Evolutionary conservation across 2,113 vertebrate species (phyloP), one percentile per base, ranked within the genome.

Genomic region (Crotalus viridis): DNA sequence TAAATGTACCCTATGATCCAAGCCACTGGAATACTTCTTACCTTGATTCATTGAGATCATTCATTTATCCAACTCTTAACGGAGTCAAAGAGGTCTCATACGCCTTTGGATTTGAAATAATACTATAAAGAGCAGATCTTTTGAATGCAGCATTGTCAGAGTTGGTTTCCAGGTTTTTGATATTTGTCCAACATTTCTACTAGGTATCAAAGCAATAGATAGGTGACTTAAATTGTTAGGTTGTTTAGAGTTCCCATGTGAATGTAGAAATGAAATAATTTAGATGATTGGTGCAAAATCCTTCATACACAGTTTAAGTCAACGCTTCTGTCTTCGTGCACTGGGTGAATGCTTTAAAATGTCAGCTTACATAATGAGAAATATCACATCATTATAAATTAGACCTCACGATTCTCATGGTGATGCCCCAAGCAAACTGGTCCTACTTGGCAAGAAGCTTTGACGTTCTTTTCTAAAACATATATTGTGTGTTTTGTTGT

Each of bases 191-290:
- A 24, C 6, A 39, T 93, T 55, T 90, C 39, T 81, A 81, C 33
- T 81, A 55, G 94, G 85, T 94, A 89, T 93, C 0, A 12, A 89
- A 95, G 85, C 94, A 95, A 85, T 93, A 95, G 94, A 91, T 94
- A 93, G 22, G 3, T 28, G 64, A 3, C 19, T 21, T 92, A 85
- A 21, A 87, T 94, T 91, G 95, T 89, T 87, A 5, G 95, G 91
- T 92, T 93, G 85, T 85, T 3, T 3, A 0, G 10, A 93, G 88
- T 87, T 88, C 91, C 81, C 0, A 0, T 0, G 0, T 91, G 91
- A 91, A 93, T 93, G 93, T 89, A 69, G 33, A 57, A 96, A 89
- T 90, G 10, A 90, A 94, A 33, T 88, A 55, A n/a, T 88, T 88
- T 33, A 54, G 22, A 0, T 28, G 91, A 89, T 39, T 24, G 69